Conservation (phyloP, 2,113 vertebrate genomes). For the Peromyscus leucopus region DNA sequence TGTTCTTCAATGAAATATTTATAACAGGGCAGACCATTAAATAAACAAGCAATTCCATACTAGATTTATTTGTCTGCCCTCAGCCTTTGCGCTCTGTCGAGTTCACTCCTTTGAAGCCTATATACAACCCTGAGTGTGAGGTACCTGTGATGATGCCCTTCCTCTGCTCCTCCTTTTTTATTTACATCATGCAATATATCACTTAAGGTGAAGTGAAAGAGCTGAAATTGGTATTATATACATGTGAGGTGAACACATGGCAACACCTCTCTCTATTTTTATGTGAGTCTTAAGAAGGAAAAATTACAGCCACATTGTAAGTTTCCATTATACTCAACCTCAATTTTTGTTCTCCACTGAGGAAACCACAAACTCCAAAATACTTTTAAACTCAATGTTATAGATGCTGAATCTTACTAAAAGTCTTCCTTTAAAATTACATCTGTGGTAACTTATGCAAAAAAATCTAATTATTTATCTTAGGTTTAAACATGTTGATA, state of each 20-base stretch:
- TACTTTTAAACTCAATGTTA: background rate
- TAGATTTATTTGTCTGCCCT: constrained; percentile 52
- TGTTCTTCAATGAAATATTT: constrained; percentile 72
- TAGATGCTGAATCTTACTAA: background rate
- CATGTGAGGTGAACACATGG: background rate
- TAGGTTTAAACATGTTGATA: background rate
- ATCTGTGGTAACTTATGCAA: background rate
- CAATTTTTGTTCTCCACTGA: background rate
- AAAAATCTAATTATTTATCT: background rate
- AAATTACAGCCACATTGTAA: background rate
- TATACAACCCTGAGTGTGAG: background rate
- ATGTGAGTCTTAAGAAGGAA: background rate
- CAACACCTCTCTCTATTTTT: background rate
- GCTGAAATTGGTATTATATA: background rate
- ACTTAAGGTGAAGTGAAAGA: background rate
- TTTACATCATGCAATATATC: background rate
- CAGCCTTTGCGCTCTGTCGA: constrained; percentile 40
- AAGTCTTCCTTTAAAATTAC: background rate
- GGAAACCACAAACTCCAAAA: background rate
- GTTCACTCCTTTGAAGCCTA: constrained; percentile 50
- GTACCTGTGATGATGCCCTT: background rate
- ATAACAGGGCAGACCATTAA: constrained; percentile 66
- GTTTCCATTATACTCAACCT: background rate
- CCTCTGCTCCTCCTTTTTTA: background rate
- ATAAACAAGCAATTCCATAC: constrained; percentile 57